A percentile compares a stretch with the other conserved stretches of the same genome.
These are phyloP conservation scores for Hartigia nigra DNA, from an alignment of 2,888 invertebrate species.

Conservation along the genomic window DNA sequence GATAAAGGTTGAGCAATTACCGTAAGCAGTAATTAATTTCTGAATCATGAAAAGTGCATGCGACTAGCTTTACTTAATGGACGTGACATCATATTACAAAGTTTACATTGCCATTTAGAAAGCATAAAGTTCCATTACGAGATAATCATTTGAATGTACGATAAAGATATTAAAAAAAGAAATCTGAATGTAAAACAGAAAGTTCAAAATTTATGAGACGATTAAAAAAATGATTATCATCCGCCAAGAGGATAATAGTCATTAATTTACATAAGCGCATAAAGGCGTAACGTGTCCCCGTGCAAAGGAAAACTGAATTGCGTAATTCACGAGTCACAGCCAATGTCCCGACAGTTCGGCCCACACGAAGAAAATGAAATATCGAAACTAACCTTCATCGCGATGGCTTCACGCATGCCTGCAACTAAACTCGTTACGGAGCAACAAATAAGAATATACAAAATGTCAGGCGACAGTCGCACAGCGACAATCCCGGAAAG, in stretches of 20 bases:
- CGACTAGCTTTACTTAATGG: neutral
- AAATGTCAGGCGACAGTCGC: constrained; percentile 20
- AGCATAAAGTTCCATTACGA: neutral
- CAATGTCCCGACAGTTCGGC: constrained; percentile 26
- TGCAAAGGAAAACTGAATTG: neutral
- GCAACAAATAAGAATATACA: constrained; percentile 24
- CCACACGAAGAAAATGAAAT: constrained; percentile 5
- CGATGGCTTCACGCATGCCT: constrained; percentile 37
- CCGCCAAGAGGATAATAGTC: neutral
- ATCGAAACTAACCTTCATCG: constrained; percentile 42
- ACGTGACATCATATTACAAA: neutral
- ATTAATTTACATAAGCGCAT: neutral
- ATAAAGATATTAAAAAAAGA: neutral
- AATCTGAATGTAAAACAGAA: neutral
- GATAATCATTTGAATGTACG: neutral
- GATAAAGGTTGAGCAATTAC: neutral
- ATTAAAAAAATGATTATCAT: neutral
- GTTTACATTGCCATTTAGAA: neutral
- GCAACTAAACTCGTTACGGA: constrained; percentile 29
- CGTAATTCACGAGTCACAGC: constrained; percentile 21
- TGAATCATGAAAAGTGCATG: neutral
- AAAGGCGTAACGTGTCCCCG: neutral
- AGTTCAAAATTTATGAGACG: neutral
- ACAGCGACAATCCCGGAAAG: constrained; percentile 55
- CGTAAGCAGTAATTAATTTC: neutral